phyloP scores from a whole-genome alignment of 2,888 invertebrate genomes.

The Sarcophaga caerulescens region DNA sequence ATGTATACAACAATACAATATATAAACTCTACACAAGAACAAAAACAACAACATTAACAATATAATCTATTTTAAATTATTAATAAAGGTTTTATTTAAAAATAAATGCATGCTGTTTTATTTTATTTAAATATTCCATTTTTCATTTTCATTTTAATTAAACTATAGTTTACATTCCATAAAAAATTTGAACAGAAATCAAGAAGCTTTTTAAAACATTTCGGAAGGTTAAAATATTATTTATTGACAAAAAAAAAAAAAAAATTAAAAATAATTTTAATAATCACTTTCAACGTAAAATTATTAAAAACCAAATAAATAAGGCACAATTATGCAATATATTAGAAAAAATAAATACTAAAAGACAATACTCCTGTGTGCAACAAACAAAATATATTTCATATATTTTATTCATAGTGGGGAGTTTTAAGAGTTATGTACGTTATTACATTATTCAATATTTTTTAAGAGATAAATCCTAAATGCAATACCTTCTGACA shows the following conservation, averaged over 20 bases:
- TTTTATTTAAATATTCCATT: conserved; percentile 2
- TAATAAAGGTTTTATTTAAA: conserved; percentile 64
- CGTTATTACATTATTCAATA: no score
- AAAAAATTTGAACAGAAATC: conserved; percentile 51
- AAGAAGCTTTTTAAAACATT: conserved; percentile 70
- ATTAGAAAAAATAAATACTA: no score
- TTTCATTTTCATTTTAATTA: not conserved
- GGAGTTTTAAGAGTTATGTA: no score
- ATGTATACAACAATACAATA: not conserved
- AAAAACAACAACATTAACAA: conserved; percentile 35
- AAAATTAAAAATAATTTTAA: conserved; percentile 26
- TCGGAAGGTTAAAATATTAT: conserved; percentile 77
- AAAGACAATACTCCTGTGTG: not conserved
- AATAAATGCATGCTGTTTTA: conserved; percentile 58
- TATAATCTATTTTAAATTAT: conserved; percentile 55
- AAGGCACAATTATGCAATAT: conserved; percentile 56
- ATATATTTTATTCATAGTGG: no score
- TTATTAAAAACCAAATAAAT: conserved; percentile 1
- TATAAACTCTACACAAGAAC: conserved; percentile 39
- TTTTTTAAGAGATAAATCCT: no score
- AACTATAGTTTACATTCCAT: not conserved
- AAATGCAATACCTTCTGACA: no score
- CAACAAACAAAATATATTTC: conserved; percentile 1
- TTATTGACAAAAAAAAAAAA: conserved; percentile 49
- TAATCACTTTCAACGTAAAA: conserved; percentile 21